Evolutionary conservation across 2,797 vertebrate genomes (phyloP), one percentile per base, ranked within the genome.

Genomic region (Pelodytes ibericus): DNA sequence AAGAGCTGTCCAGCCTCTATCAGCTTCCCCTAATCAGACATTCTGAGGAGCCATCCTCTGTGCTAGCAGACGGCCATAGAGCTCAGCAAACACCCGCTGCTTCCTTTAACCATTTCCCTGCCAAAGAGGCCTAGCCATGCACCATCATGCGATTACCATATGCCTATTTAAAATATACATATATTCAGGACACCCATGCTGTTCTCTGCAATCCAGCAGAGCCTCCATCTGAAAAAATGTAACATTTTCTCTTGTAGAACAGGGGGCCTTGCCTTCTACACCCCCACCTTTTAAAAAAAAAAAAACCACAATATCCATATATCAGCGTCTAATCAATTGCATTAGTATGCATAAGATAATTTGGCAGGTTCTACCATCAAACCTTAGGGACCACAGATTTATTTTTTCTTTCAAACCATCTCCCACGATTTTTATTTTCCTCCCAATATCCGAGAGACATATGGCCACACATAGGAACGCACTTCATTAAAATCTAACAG

Each of bases 401-500:
- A 44, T 44, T 44, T 66, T 29, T 44, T 47, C 18, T 9, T 3
- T 44, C 44, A 51, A 66, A 13, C 41, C 13, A 2, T 44, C 18
- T 16, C 3, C 3, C 41, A 10, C 30, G 3, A 62, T n/a, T 29
- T 10, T 1, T 7, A 82, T 85, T 80, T 80, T 81, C 81, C 80
- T 82, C 81, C 80, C 79, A 5, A 77, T 74, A 83, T 81, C 56
- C 26, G 7, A 49, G 39, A 60, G 5, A 44, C n/a, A 27, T 44
- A 31, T n/a, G 13, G 66, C 82, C 93, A 82, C 89, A 80, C 89
- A 93, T 89, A 90, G 94, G 94, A 96, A 96, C 95, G 92, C 88
- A 92, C 92, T 90, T 95, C 94, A 95, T 96, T 96, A 95, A 94
- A 94, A 94, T 91, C 86, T 91, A 89, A 91, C 94, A 92, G 93